phyloP scores from a whole-genome alignment of 1,140 invertebrate genomes.

The Micrasema longulum region DNA sequence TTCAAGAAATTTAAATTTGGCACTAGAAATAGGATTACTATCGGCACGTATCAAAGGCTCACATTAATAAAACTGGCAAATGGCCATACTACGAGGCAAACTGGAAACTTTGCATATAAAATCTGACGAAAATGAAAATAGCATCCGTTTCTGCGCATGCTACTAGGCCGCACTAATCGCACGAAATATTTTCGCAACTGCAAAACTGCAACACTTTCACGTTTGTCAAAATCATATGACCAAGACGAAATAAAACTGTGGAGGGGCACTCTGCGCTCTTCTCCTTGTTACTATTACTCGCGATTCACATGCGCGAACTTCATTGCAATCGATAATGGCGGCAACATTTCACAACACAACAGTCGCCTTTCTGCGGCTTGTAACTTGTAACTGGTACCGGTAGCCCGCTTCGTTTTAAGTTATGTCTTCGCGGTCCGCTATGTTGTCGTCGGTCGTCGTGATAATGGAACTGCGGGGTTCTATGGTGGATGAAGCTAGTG shows the following conservation, averaged over 20 bases:
- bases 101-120: constrained; percentile 1
- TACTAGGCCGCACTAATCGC: neutral
- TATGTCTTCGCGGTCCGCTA: constrained; percentile 11
- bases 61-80: neutral
- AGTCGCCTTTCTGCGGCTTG: neutral
- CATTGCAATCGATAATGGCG: constrained; percentile 41
- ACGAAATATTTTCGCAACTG: constrained; percentile 31
- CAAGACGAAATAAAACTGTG: neutral
- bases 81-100: neutral
- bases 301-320: constrained; percentile 37
- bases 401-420: constrained; percentile 26
- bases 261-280: constrained; percentile 3
- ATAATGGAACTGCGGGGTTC: neutral
- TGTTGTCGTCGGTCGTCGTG: neutral
- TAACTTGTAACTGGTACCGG: too few relatives aligned
- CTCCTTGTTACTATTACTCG: constrained; percentile 15
- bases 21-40: neutral
- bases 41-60: neutral
- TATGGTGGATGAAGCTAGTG: neutral
- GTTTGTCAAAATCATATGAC: constrained; percentile 37
- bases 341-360: constrained; percentile 23
- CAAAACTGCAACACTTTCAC: constrained; percentile 15
- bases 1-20: too few relatives aligned
- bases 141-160: neutral
- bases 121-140: neutral